These are phyloP conservation scores for Protonemura montana DNA, from an alignment of 2,888 invertebrate species.

Conservation along the genomic window DNA sequence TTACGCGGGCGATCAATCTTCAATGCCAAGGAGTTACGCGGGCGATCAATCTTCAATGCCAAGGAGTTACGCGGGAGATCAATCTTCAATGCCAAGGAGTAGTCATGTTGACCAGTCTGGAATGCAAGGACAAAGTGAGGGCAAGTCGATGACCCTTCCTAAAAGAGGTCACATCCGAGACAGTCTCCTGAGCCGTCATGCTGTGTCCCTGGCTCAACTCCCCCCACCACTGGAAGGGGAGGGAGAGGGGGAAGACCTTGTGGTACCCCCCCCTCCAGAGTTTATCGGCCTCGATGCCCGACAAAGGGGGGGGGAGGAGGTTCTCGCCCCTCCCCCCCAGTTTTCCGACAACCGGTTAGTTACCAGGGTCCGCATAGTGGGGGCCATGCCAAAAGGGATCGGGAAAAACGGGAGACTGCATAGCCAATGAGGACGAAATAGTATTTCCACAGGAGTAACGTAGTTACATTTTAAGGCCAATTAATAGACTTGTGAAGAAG, in stretches of 20 bases:
- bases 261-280: constrained; percentile 66
- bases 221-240: constrained; percentile 80
- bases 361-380: constrained; percentile 78
- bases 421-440: constrained; percentile 44
- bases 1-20: neutral
- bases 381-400: constrained; percentile 75
- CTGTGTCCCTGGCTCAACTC: constrained; percentile 78
- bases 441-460: neutral
- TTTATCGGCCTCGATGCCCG: constrained; percentile 59
- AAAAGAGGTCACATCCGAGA: constrained; percentile 54
- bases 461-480: constrained; percentile 1
- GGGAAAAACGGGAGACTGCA: constrained; percentile 44
- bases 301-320: constrained; percentile 63
- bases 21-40: neutral
- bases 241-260: constrained; percentile 68
- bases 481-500: constrained; percentile 9
- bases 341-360: constrained; percentile 78
- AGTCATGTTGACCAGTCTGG: too few relatives aligned
- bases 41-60: neutral
- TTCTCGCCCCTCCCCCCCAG: constrained; percentile 88
- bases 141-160: constrained; percentile 28
- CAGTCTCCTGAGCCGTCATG: constrained; percentile 68
- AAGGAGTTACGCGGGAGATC: neutral
- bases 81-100: too few relatives aligned
- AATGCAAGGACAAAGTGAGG: neutral